These are phyloP conservation scores for Trissolcus basalis DNA, from an alignment of 1,140 invertebrate species.

Conservation along the genomic window DNA sequence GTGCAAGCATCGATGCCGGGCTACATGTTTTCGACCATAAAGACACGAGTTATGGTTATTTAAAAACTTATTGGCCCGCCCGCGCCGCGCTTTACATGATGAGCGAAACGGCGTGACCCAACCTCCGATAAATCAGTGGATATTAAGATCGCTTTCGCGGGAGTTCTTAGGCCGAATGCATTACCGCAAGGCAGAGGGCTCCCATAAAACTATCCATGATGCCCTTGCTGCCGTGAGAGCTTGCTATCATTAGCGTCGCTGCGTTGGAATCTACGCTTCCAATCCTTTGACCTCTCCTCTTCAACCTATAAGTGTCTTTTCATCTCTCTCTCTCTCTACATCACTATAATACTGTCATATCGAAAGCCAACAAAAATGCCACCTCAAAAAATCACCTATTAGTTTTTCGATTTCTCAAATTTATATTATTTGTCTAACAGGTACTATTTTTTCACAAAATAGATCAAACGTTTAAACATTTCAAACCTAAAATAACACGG, in stretches of 20 bases:
- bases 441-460: too few species aligned
- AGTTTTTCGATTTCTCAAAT: too few species aligned
- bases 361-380: too few species aligned
- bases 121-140: conserved; percentile 74
- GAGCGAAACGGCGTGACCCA: conserved; percentile 70
- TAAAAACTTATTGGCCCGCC: conserved; percentile 76
- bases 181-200: conserved; percentile 67
- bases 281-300: conserved; percentile 48
- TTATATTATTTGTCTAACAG: too few species aligned
- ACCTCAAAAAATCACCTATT: too few species aligned
- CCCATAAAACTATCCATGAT: conserved; percentile 68
- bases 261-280: conserved; percentile 52
- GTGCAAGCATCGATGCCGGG: conserved; percentile 56
- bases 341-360: too few species aligned
- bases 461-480: background rate
- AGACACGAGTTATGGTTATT: conserved; percentile 75
- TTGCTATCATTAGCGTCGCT: conserved; percentile 55
- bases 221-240: conserved; percentile 56
- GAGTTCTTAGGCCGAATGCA: conserved; percentile 68
- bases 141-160: conserved; percentile 72
- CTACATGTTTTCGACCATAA: conserved; percentile 69
- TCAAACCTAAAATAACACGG: background rate
- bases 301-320: conserved; percentile 16
- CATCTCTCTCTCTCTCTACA: too few species aligned
- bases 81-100: conserved; percentile 67